Conservation (phyloP, 2,888 invertebrate genomes). For the Pristionchus japonicus region DNA sequence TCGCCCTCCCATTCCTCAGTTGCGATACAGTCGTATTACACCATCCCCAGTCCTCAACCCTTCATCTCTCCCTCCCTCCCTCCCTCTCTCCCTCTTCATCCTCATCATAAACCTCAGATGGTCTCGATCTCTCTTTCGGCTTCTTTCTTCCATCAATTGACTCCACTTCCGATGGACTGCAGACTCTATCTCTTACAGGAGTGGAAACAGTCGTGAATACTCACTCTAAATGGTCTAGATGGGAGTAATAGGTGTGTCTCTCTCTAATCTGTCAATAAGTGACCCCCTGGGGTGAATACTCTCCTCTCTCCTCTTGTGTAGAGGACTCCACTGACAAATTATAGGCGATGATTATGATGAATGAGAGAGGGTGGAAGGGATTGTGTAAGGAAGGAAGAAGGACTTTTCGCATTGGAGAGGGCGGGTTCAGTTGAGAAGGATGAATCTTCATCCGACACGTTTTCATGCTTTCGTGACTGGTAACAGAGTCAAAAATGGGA, state of each 20-base stretch:
- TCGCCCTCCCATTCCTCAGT: neutral
- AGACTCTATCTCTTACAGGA: too few species aligned
- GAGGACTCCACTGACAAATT: slow-evolving; percentile 29
- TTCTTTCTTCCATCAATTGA: neutral
- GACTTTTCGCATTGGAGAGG: neutral
- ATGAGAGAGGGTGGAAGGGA: neutral
- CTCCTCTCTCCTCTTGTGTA: slow-evolving; percentile 21
- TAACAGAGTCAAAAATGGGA: too few species aligned
- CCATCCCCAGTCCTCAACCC: neutral
- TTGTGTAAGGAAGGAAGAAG: slow-evolving; percentile 2
- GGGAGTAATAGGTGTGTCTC: neutral
- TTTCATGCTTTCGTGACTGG: neutral
- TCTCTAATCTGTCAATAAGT: slow-evolving; percentile 28
- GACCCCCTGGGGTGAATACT: slow-evolving; percentile 27
- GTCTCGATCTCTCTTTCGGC: slow-evolving; percentile 34
- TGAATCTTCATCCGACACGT: neutral
- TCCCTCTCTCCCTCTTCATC: slow-evolving; percentile 1
- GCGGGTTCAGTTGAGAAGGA: neutral
- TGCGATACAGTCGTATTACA: slow-evolving; percentile 34
- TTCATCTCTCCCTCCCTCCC: neutral
- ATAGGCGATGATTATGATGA: slow-evolving; percentile 39
- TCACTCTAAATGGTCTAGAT: neutral
- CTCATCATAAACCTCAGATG: slow-evolving; percentile 38
- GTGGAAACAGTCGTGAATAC: neutral
- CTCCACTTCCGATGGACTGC: slow-evolving; percentile 13